Conservation (phyloP, 2,888 invertebrate species). For the Archips crataeganus region DNA sequence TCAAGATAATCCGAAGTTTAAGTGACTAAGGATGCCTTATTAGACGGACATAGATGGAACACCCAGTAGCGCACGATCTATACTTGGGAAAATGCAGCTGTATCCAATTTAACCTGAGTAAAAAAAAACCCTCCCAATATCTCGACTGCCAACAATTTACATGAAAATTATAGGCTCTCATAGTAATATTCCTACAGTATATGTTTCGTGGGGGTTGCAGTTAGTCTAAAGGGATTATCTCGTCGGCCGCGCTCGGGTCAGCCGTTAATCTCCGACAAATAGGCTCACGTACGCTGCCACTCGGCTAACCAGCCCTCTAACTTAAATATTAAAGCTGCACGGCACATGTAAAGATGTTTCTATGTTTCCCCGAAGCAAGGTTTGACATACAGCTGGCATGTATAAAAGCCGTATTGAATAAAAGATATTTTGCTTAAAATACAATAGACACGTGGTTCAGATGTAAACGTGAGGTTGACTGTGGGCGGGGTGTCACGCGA, state of each 20-base stretch:
- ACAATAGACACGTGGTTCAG: constrained; percentile 24
- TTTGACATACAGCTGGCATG: constrained; percentile 46
- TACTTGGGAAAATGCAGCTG: no score
- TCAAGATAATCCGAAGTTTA: no score
- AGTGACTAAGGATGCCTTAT: no score
- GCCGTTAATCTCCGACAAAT: constrained; percentile 75
- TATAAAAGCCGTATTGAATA: not conserved
- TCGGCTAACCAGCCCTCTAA: constrained; percentile 39
- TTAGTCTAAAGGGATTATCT: constrained; percentile 52
- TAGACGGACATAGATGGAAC: no score
- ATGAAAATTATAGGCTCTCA: constrained; percentile 3
- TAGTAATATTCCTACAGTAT: constrained; percentile 42
- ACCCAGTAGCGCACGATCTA: no score
- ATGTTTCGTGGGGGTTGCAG: constrained; percentile 24
- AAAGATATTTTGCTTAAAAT: not conserved
- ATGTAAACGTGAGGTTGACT: constrained; percentile 20
- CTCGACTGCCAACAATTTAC: constrained; percentile 2
- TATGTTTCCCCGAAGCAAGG: not conserved
- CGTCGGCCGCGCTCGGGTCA: constrained; percentile 51
- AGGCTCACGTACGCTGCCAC: constrained; percentile 65
- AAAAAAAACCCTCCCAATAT: not conserved
- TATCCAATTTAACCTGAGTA: not conserved
- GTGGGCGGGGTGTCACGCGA: constrained; percentile 3
- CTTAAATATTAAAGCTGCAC: constrained; percentile 52
- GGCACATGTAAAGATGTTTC: not conserved